phyloP scores from a whole-genome alignment of 1,140 invertebrate genomes.

The Rhagoletis pomonella region DNA sequence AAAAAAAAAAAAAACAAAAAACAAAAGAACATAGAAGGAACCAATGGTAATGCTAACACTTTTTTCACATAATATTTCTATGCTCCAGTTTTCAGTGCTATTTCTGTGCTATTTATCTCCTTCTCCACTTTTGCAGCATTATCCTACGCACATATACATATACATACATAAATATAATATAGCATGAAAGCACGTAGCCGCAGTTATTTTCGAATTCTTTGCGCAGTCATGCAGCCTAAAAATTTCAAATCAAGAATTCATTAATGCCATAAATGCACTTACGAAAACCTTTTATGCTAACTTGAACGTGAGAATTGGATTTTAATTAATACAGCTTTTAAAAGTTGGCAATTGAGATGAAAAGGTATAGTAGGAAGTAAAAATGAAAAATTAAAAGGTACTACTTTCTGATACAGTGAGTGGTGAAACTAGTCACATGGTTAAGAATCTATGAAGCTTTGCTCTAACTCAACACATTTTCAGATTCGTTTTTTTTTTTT shows the following conservation, averaged over 20 bases:
- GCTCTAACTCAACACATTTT: no score
- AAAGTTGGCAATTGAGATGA: neutral
- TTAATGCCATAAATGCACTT: neutral
- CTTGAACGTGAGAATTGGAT: neutral
- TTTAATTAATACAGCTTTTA: neutral
- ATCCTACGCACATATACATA: neutral
- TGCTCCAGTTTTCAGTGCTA: constrained; percentile 17
- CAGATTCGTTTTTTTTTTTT: no score
- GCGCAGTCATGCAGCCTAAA: neutral
- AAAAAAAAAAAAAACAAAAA: neutral
- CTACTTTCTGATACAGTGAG: no score
- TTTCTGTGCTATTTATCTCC: neutral
- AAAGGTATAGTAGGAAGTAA: no score
- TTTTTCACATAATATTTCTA: neutral
- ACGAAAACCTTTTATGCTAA: neutral
- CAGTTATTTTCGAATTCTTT: constrained; percentile 24
- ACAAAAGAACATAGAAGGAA: no score
- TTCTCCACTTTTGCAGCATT: neutral
- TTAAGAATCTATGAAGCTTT: no score
- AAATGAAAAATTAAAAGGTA: no score
- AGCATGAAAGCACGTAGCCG: neutral
- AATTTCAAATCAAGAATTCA: constrained; percentile 4
- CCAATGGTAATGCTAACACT: neutral
- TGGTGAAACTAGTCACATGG: no score
- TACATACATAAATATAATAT: no score